Base-by-base conservation (phyloP, 2,797 vertebrate genomes). In the Tenualosa thibaudeaui region DNA sequence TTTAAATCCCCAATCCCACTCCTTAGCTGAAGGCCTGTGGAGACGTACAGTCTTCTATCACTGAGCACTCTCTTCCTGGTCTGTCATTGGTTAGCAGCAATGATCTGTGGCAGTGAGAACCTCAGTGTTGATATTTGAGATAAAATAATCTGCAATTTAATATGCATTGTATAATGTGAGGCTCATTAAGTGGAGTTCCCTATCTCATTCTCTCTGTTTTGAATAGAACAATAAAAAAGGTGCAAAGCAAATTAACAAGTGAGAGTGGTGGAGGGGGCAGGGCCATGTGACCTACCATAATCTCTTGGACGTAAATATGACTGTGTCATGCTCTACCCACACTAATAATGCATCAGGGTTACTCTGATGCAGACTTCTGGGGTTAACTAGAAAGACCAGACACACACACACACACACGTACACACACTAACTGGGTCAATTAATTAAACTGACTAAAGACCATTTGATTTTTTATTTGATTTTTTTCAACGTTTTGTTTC, bases 1-100 rank as follows among this genome's bases (percentile, higher is more conserved):
- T 87, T 86, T 58, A 84, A 86, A 83, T 87, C 83, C 85, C 43
- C 26, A 56, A 86, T 62, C 84, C 71, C 83, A 46, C 84, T 81
- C 84, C 68, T 50, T 68, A 81, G 88, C 88, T 86, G 43, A 82
- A 84, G 86, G 86, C 83, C 82, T 84, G 83, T 53, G 71, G 86
- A 86, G 83, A 84, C 81, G 54, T 81, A 81, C 71, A 75, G 83
- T 71, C 54, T 53, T 51, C 86, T 87, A 87, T 87, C 83, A 56
- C 87, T 84, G 83, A 68, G 2, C 12, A 9, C 40, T 53, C 60
- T 60, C 75, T 65, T 81, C 22, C 68, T 60, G 53, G 53, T 31
- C 81, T 89, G 75, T 85, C 85, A 85, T 82, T 87, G 84, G 58
- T 81, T 84, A 84, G 81, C 84, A 87, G 87, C 83, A 84, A 86